These are phyloP conservation scores for Saguinus midas DNA, from an alignment of 2,113 vertebrate species.

Conservation along the genomic window DNA sequence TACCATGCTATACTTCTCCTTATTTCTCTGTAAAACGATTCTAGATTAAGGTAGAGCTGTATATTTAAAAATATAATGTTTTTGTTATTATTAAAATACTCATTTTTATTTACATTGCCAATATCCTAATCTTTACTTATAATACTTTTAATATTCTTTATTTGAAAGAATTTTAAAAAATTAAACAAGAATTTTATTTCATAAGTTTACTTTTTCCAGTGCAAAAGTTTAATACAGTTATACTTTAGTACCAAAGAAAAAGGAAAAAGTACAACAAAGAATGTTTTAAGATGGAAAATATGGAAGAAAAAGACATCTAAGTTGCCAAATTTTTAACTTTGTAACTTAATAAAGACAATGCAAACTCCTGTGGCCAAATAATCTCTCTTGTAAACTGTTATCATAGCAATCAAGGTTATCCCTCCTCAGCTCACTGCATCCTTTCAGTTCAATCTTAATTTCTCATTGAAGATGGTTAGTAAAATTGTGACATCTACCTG, in stretches of 20 bases:
- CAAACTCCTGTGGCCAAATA: not conserved
- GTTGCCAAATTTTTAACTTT: not conserved
- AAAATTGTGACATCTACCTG: slow-evolving; percentile 84
- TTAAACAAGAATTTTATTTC: not conserved
- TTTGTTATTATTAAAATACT: not conserved
- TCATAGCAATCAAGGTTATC: not conserved
- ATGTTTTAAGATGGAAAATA: not conserved
- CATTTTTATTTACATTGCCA: not conserved
- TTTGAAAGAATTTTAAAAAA: not conserved
- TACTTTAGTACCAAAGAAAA: not conserved
- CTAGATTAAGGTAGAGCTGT: not conserved
- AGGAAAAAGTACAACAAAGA: not conserved
- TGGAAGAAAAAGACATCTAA: not conserved
- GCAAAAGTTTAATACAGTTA: not conserved
- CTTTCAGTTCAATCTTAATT: not conserved
- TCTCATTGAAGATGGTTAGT: not conserved
- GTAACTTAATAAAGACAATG: not conserved
- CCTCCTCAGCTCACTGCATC: not conserved
- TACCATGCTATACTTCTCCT: not conserved
- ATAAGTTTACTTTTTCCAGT: not conserved
- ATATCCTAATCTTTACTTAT: not conserved
- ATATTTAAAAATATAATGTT: not conserved
- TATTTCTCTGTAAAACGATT: not conserved
- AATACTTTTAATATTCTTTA: not conserved
- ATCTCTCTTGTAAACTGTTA: not conserved